phyloP scores from a whole-genome alignment of 2,888 invertebrate species.

The Apodemia duryi region DNA sequence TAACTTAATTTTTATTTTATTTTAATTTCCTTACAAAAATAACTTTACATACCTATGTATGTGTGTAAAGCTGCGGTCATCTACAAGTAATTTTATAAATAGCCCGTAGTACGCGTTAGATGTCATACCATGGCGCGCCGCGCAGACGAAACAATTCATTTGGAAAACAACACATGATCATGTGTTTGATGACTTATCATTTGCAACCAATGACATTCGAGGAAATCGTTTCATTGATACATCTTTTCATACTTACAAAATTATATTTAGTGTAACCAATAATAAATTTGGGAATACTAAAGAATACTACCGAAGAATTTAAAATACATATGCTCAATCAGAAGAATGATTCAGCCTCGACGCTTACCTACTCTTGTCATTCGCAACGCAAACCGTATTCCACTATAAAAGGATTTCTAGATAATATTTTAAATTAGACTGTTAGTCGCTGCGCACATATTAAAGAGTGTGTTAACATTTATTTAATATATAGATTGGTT shows the following conservation, averaged over 20 bases:
- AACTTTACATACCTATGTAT: background rate
- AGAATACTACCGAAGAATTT: no score
- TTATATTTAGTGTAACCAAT: no score
- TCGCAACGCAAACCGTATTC: no score
- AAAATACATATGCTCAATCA: background rate
- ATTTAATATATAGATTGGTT: no score
- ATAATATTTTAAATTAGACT: no score
- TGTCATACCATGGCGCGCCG: background rate
- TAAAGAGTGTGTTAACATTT: no score
- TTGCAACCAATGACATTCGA: background rate
- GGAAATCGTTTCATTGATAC: conserved; percentile 5
- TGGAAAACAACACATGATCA: conserved; percentile 8
- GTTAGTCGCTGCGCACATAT: no score
- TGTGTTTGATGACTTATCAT: background rate
- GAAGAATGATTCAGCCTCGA: background rate
- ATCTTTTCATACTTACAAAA: background rate
- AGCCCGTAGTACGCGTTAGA: conserved; percentile 3
- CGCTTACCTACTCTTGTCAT: no score
- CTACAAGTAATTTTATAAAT: conserved; percentile 4
- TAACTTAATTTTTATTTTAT: no score
- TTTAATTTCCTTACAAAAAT: no score
- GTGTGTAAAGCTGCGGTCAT: background rate
- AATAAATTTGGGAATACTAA: no score
- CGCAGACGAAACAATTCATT: background rate
- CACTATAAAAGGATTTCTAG: no score